These are phyloP conservation scores for Cryptoblepharus egeriae DNA, from an alignment of 2,797 vertebrate species.

Conservation along the genomic window DNA sequence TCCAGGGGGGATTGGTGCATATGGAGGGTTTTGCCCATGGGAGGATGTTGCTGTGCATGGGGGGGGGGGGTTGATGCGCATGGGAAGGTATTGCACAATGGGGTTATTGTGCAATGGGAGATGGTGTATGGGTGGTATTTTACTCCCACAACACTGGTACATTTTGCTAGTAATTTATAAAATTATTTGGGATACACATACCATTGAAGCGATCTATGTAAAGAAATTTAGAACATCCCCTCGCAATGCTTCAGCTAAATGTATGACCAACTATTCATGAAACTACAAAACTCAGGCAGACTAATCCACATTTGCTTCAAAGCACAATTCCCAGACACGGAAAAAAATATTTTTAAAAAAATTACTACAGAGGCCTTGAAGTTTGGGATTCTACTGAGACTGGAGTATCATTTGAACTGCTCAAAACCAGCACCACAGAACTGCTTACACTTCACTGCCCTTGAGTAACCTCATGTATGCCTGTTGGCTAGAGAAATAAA, in stretches of 20 bases:
- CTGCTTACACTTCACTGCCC: background rate
- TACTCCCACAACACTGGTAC: too few relatives aligned
- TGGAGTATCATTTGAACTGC: background rate
- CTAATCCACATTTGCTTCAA: background rate
- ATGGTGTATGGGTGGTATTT: too few relatives aligned
- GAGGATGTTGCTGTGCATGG: too few relatives aligned
- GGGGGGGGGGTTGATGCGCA: too few relatives aligned
- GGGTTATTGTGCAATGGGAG: too few relatives aligned
- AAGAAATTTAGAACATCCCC: rapidly evolving
- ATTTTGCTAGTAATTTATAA: slow-evolving; percentile 11
- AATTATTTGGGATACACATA: background rate
- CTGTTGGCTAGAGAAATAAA: slow-evolving; percentile 26
- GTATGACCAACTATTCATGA: background rate
- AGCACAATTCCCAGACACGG: background rate
- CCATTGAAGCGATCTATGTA: slow-evolving; percentile 14
- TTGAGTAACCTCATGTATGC: background rate
- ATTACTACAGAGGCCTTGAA: slow-evolving; percentile 1
- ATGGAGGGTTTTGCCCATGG: too few relatives aligned
- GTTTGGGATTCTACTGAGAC: background rate
- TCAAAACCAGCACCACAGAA: background rate
- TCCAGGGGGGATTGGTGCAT: too few relatives aligned
- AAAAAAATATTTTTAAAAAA: too few relatives aligned
- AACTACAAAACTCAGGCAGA: background rate
- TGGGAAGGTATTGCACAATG: too few relatives aligned
- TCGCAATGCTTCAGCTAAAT: background rate